phyloP scores from a whole-genome alignment of 64 coral and sea anemone genomes.

The Cladopsammia gracilis region DNA sequence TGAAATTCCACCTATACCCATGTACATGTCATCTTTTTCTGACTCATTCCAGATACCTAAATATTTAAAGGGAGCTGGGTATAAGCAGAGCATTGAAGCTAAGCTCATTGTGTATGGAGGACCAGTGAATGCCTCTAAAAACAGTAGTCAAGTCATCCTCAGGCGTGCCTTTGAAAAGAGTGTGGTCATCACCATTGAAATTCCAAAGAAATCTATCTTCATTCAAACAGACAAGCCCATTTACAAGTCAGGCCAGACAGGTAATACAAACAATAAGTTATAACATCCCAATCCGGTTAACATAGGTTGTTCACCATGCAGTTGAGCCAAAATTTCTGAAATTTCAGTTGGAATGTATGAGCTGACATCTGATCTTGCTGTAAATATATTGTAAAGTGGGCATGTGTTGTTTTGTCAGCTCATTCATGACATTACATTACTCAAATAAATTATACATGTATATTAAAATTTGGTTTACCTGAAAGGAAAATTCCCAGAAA shows the following conservation, averaged over 20 bases:
- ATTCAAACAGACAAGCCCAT: conserved; percentile 80
- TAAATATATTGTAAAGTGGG: too few species aligned
- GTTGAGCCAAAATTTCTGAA: too few species aligned
- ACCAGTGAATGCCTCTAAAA: not conserved
- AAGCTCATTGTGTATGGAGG: conserved; percentile 16
- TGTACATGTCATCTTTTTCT: not conserved
- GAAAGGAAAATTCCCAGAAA: too few species aligned
- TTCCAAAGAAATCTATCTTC: conserved; percentile 34
- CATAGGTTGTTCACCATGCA: too few species aligned
- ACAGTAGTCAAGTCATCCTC: too few species aligned
- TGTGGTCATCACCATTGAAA: conserved; percentile 17
- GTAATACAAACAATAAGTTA: not conserved
- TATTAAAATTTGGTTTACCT: too few species aligned
- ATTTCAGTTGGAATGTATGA: too few species aligned
- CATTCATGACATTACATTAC: too few species aligned
- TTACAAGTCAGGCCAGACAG: conserved; percentile 81
- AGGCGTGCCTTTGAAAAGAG: not conserved
- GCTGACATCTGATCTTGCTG: too few species aligned
- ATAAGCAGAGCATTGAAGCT: not conserved
- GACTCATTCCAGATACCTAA: not conserved
- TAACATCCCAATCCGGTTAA: not conserved
- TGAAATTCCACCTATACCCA: too few species aligned
- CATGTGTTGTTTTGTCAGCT: too few species aligned
- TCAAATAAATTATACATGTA: too few species aligned
- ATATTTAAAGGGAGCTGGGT: not conserved